Base-by-base conservation (phyloP, 1,140 invertebrate genomes). In the Psilanteris sp. region DNA sequence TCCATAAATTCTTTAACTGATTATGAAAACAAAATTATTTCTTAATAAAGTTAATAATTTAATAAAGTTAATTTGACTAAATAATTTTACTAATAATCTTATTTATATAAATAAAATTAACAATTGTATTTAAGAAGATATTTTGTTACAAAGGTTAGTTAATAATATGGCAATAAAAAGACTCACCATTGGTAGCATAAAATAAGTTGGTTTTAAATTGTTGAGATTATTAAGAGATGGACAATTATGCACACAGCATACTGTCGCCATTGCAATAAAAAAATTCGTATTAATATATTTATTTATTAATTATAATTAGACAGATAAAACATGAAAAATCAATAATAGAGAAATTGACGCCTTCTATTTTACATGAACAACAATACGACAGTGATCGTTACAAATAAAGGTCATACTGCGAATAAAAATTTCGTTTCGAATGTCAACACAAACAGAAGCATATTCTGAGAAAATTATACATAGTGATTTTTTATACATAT, bases 221-320 rank as follows among this genome's bases (percentile, higher is more conserved):
- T 4, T 34, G 2, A 15, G 6, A 26, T 15, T 26, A 11, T 14
- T 44, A 24, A 14, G 14, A 8, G 41, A 27, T 5, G 41, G 41
- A n/a, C 41, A 44, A 15, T 44, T 44, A n/a, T 44, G 41, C 3
- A 44, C 24, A 44, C 41, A 44, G 15, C 41, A 44, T n/a, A 27
- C 6, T 4, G 41, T 4, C 14, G 9, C n/a, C 41, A 44, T 44
- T 44, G 22, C 27, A 13, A 5, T 39, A 20, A 39, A 39, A 13
- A 2, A 9, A 9, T n/a, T 9, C 5, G 26, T 4, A 6, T 29
- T 29, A 9, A 29, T 29, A 29, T 29, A 29, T 20, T n/a, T n/a
- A n/a, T n/a, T n/a, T n/a, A n/a, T n/a, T n/a, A n/a, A n/a, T n/a
- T n/a, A n/a, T n/a, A n/a, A n/a, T n/a, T n/a, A n/a, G n/a, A n/a